Evolutionary conservation across 2,888 invertebrate genomes (phyloP).

Genomic region (Latrodectus elegans): DNA sequence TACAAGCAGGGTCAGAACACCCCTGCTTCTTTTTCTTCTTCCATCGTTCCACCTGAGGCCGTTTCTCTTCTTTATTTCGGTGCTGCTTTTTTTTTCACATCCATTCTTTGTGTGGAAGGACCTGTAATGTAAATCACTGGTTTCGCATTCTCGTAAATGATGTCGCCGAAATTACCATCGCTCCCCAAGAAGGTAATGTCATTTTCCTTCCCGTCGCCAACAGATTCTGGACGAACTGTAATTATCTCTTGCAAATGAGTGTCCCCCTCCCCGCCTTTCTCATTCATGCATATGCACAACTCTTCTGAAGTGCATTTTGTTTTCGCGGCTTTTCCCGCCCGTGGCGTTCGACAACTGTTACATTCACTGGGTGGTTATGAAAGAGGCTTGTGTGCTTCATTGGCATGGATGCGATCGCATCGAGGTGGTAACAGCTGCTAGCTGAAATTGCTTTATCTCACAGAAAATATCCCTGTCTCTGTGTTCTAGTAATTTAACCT

Average conservation of each 20-base stretch:
- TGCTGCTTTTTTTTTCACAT: background rate
- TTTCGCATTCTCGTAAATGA: constrained; percentile 25
- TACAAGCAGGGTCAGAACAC: too few species aligned
- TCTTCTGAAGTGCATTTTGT: too few species aligned
- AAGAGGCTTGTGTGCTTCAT: too few species aligned
- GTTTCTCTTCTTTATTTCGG: background rate
- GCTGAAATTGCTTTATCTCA: too few species aligned
- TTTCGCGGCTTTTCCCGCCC: too few species aligned
- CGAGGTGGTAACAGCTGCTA: too few species aligned
- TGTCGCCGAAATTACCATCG: constrained; percentile 28
- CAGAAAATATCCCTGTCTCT: too few species aligned
- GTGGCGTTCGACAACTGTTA: too few species aligned
- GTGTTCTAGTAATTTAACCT: too few species aligned
- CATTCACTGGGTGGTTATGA: too few species aligned
- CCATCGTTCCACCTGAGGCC: background rate
- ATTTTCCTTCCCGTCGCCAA: background rate
- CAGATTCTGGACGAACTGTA: constrained; percentile 13
- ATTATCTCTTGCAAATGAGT: constrained; percentile 12
- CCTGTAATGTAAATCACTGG: constrained; percentile 46
- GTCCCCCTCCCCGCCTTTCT: background rate
- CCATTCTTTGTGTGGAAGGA: constrained; percentile 9
- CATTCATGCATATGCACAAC: background rate
- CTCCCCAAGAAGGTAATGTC: background rate
- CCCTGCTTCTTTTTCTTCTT: background rate
- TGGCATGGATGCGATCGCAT: too few species aligned